Evolutionary conservation across 2,797 vertebrate genomes (phyloP).

Genomic region (Echiichthys vipera): DNA sequence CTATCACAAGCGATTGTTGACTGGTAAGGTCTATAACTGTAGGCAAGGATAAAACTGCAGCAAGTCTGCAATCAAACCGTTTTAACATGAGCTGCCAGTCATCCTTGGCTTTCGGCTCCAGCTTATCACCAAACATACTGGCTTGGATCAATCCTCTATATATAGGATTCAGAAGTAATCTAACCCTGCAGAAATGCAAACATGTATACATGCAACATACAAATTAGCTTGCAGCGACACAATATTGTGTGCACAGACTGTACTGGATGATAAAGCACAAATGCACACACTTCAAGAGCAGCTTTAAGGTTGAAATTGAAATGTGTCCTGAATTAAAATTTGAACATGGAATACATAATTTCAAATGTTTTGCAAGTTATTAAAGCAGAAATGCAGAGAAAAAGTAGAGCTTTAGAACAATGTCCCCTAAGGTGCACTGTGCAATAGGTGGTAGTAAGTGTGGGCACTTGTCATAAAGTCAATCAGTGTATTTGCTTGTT

Average conservation of each 20-base stretch:
- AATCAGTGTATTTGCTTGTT: too few species aligned
- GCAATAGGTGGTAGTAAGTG: not conserved
- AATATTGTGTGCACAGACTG: constrained; percentile 15
- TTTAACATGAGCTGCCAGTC: constrained; percentile 71
- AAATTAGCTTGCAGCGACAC: constrained; percentile 40
- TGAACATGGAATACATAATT: not conserved
- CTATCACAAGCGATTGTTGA: constrained; percentile 40
- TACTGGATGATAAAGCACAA: not conserved
- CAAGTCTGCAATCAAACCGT: constrained; percentile 54
- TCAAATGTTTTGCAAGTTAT: not conserved
- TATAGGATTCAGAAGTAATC: constrained; percentile 57
- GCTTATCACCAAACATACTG: constrained; percentile 61
- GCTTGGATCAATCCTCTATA: constrained; percentile 56
- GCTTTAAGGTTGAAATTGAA: constrained; percentile 1
- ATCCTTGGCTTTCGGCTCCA: constrained; percentile 51
- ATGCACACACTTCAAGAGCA: not conserved
- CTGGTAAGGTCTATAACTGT: constrained; percentile 59
- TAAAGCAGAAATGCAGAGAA: not conserved
- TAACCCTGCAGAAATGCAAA: constrained; percentile 49
- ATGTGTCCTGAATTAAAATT: not conserved
- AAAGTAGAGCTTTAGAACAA: not conserved
- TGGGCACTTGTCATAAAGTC: not conserved
- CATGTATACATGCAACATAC: constrained; percentile 40
- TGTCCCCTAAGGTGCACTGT: too few species aligned
- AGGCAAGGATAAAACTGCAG: constrained; percentile 65